Evolutionary conservation across 2,113 vertebrate species (phyloP).

Genomic region (Apteryx mantelli): DNA sequence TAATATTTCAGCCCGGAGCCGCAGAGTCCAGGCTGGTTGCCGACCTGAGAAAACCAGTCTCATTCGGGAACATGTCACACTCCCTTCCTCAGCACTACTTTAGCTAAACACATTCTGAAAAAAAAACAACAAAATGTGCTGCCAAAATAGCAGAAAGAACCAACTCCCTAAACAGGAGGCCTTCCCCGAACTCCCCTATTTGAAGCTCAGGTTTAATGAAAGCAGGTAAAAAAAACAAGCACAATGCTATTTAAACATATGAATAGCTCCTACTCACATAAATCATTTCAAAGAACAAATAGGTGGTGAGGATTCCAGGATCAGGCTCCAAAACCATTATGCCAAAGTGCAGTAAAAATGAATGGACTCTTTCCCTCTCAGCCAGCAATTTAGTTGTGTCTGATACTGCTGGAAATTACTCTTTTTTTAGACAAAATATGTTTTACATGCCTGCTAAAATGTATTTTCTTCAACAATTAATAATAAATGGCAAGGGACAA

Average conservation of each 20-base stretch:
- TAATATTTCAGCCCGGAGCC: background rate
- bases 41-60: slow-evolving; percentile 62
- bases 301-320: background rate
- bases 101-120: slow-evolving; percentile 6
- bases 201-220: background rate
- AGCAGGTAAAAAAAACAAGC: background rate
- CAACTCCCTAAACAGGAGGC: slow-evolving; percentile 39
- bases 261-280: background rate
- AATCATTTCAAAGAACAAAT: background rate
- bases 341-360: background rate
- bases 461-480: background rate
- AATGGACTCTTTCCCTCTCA: background rate
- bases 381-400: background rate
- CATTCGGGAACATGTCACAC: background rate
- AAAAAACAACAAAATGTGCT: slow-evolving; percentile 46
- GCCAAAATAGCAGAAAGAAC: slow-evolving; percentile 59
- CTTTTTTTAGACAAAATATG: background rate
- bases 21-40: background rate
- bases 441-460: background rate
- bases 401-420: background rate
- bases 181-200: background rate
- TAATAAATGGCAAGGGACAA: background rate
- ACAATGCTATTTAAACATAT: background rate
- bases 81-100: background rate
- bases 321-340: background rate